Conservation (phyloP, 2,113 vertebrate species). For the Atherinomorus stipes region DNA sequence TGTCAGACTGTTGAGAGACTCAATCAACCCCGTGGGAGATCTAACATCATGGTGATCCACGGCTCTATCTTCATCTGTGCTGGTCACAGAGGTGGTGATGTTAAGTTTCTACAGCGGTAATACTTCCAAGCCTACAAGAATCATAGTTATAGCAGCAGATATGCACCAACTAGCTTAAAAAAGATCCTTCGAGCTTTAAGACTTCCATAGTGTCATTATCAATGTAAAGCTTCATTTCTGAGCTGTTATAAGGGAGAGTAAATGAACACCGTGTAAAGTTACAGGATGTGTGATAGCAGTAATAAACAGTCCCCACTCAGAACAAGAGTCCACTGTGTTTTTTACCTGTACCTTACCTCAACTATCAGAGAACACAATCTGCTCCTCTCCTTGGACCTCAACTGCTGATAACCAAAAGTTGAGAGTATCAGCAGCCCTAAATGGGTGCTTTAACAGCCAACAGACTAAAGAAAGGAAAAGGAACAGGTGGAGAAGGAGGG, state of each 20-base stretch:
- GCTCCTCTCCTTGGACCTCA: constrained; percentile 42
- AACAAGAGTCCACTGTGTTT: constrained; percentile 57
- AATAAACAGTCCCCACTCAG: constrained; percentile 22
- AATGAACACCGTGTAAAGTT: constrained; percentile 46
- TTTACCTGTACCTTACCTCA: constrained; percentile 44
- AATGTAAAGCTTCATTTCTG: constrained; percentile 37
- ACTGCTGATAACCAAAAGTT: constrained; percentile 64
- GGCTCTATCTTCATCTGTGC: constrained; percentile 27
- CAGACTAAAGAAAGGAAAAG: constrained; percentile 53
- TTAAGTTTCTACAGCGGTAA: neutral
- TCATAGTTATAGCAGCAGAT: constrained; percentile 21
- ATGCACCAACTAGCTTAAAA: constrained; percentile 22
- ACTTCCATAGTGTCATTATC: constrained; percentile 26
- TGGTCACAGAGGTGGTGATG: neutral
- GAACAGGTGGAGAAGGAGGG: constrained; percentile 61
- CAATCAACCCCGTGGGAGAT: constrained; percentile 74
- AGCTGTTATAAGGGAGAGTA: constrained; percentile 20
- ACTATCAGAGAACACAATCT: constrained; percentile 59
- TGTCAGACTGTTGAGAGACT: constrained; percentile 66
- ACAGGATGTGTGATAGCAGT: constrained; percentile 36
- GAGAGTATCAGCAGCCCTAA: constrained; percentile 67
- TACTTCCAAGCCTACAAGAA: constrained; percentile 19
- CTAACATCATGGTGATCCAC: constrained; percentile 50
- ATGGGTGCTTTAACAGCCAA: constrained; percentile 64
- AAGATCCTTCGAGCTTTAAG: neutral